Conservation (phyloP, 2,113 vertebrate species). For the Hydrochoerus hydrochaeris region DNA sequence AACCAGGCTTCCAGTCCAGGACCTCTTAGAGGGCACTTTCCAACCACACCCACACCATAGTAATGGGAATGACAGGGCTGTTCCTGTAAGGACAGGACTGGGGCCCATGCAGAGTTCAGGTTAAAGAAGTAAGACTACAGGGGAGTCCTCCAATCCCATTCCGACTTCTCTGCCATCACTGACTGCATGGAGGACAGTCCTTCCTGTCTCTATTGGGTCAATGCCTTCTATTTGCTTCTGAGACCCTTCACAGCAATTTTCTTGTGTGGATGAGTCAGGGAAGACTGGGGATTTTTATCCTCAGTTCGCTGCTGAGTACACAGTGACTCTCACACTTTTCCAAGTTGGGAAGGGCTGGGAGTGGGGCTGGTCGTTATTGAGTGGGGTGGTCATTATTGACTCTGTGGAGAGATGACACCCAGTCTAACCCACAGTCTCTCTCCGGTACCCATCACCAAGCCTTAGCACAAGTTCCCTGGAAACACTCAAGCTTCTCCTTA, state of each 20-base stretch:
- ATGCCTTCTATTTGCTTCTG: not conserved
- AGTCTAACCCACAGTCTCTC: not conserved
- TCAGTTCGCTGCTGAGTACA: not conserved
- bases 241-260: not conserved
- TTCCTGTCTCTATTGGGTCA: not conserved
- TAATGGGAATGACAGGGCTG: not conserved
- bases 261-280: not conserved
- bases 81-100: not conserved
- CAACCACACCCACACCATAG: not conserved
- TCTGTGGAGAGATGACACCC: not conserved
- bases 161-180: not conserved
- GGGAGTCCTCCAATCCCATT: not conserved
- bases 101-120: not conserved
- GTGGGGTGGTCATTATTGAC: not conserved
- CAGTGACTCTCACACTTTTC: not conserved
- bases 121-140: not conserved
- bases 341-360: not conserved
- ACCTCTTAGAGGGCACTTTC: not conserved
- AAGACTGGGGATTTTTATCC: not conserved
- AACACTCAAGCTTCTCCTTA: slow-evolving; percentile 39
- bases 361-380: not conserved
- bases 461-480: not conserved
- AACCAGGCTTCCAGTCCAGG: not conserved
- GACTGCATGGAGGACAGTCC: not conserved
- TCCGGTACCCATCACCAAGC: not conserved